A percentile compares a stretch with the other conserved stretches of the same genome.
These are phyloP conservation scores for Tenualosa ilisha DNA, from an alignment of 2,797 vertebrate genomes.

Conservation along the genomic window DNA sequence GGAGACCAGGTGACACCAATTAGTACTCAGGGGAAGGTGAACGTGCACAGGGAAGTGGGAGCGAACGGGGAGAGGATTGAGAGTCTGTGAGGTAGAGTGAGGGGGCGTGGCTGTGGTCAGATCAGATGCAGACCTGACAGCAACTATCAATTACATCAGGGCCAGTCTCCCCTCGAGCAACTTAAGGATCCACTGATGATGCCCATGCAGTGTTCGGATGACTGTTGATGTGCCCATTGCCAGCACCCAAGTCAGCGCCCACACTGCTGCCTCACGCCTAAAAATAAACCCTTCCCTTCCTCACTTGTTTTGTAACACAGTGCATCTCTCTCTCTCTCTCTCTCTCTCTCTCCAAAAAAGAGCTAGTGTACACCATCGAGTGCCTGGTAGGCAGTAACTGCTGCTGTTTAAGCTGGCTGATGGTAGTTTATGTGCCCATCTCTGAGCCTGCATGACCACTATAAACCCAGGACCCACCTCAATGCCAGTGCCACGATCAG, in stretches of 20 bases:
- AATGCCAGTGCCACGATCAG: neutral
- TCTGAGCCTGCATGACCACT: neutral
- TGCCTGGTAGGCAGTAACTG: neutral
- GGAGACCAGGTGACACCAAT: too few relatives aligned
- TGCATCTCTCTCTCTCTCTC: neutral
- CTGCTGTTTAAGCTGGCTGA: neutral
- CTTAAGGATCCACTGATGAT: neutral
- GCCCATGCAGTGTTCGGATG: neutral
- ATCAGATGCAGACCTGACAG: too few relatives aligned
- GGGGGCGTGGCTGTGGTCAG: too few relatives aligned
- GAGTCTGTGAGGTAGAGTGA: too few relatives aligned
- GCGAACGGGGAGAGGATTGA: too few relatives aligned
- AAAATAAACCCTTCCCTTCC: slow-evolving; percentile 2
- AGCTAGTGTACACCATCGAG: neutral
- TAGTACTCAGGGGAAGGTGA: too few relatives aligned
- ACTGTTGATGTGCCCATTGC: neutral
- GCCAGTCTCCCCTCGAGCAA: too few relatives aligned
- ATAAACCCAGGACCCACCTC: neutral
- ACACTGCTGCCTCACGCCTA: slow-evolving; percentile 1
- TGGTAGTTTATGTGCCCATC: neutral
- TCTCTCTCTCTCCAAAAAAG: neutral
- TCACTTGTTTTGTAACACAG: neutral
- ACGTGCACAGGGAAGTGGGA: too few relatives aligned
- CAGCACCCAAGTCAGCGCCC: slow-evolving; percentile 3
- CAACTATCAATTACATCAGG: too few relatives aligned